Conservation (phyloP, 2,888 invertebrate species). For the Thymelicus sylvestris region DNA sequence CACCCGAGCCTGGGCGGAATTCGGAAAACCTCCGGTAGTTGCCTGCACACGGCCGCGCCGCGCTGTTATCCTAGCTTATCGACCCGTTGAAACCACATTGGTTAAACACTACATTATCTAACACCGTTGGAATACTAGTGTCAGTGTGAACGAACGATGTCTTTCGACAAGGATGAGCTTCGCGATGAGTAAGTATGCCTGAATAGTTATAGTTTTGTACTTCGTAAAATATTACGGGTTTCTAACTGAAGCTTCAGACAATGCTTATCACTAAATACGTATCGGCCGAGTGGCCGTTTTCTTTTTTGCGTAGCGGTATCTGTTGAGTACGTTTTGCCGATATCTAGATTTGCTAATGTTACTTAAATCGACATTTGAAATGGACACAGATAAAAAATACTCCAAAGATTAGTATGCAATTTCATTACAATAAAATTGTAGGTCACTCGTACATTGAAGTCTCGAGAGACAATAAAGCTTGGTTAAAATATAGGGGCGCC, state of each 20-base stretch:
- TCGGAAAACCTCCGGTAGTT: constrained; percentile 52
- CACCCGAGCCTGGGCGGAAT: constrained; percentile 60
- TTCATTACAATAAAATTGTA: constrained; percentile 3
- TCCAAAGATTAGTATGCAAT: neutral
- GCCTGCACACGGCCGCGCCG: constrained; percentile 63
- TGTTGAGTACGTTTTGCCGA: neutral
- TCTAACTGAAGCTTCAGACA: constrained; percentile 8
- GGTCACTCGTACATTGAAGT: neutral
- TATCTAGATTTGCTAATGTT: neutral
- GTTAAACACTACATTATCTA: constrained; percentile 48
- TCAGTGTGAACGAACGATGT: constrained; percentile 68
- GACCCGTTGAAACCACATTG: constrained; percentile 57
- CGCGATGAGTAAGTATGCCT: constrained; percentile 87
- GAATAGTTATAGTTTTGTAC: neutral
- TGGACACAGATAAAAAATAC: neutral
- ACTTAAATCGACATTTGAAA: neutral
- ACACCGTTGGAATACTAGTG: constrained; percentile 54
- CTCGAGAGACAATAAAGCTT: constrained; percentile 7
- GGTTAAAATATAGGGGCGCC: neutral
- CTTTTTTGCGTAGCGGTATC: neutral
- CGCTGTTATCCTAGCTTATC: constrained; percentile 63
- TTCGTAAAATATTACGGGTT: neutral
- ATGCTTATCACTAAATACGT: constrained; percentile 10
- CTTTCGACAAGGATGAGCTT: constrained; percentile 87
- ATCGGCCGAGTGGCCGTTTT: neutral